A percentile compares a stretch with the other conserved stretches of the same genome.
These are phyloP conservation scores for Arothron firmamentum DNA, from an alignment of 2,113 vertebrate species.

Conservation along the genomic window DNA sequence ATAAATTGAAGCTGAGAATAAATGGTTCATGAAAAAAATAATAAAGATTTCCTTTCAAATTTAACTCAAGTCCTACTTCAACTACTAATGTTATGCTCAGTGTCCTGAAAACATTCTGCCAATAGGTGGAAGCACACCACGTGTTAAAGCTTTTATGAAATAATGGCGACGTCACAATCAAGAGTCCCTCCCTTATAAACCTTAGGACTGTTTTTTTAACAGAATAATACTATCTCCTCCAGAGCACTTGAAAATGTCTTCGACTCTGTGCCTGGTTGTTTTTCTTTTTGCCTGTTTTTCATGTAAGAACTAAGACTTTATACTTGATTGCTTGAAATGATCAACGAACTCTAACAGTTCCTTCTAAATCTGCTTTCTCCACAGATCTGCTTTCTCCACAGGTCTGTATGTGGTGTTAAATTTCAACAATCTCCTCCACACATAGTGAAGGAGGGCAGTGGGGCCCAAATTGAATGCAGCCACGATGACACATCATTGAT, in stretches of 20 bases:
- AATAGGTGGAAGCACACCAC: constrained; percentile 47
- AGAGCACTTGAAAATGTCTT: constrained; percentile 30
- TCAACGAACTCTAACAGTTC: not conserved
- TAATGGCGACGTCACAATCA: not conserved
- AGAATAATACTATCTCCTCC: not conserved
- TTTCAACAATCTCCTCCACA: constrained; percentile 32
- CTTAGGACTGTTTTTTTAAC: not conserved
- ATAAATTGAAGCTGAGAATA: too few species aligned
- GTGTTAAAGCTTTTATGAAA: not conserved
- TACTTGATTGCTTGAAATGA: not conserved
- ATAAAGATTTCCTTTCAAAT: too few species aligned
- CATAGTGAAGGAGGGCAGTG: not conserved
- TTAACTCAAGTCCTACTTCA: too few species aligned
- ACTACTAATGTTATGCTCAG: not conserved
- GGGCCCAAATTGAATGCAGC: constrained; percentile 41
- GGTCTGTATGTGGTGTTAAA: constrained; percentile 20
- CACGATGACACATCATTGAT: constrained; percentile 7
- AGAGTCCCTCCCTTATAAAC: constrained; percentile 1
- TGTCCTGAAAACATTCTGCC: constrained; percentile 16
- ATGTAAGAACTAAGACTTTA: constrained; percentile 27
- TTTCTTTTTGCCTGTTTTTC: constrained; percentile 30
- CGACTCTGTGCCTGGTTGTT: not conserved
- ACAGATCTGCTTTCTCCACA: constrained; percentile 38
- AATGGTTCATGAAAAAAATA: too few species aligned
- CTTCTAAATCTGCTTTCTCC: not conserved